Evolutionary conservation across 2,888 invertebrate species (phyloP), one percentile per base, ranked within the genome.

Genomic region (Danaus chrysippus): DNA sequence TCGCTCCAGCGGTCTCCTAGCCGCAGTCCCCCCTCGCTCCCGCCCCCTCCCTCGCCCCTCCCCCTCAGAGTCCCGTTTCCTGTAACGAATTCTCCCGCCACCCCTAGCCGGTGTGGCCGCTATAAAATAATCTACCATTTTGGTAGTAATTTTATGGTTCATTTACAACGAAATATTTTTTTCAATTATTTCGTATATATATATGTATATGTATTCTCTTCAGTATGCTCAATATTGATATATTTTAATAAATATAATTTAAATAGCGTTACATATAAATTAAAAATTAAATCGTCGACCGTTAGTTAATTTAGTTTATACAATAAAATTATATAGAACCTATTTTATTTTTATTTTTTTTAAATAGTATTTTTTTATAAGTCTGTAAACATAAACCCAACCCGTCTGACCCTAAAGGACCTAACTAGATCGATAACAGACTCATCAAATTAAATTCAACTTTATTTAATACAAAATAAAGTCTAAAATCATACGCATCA

Each of bases 391-490:
- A 61, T 62, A 70, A 62, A 68, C 72, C 72, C 74, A 78, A 77
- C 77, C 75, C 75, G 76, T 77, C 78, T 76, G 77, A 76, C 77
- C 80, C 74, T 71, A 67, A 49, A 49, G 49, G 15, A 67, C 79
- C 76, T 79, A 83, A 85, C 77, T 82, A 81, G 81, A 85, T 76
- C 78, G 79, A 66, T 66, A 72, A 73, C 73, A 73, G 68, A 68
- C 64, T 62, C 15, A 58, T 13, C 61, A 71, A 34, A 17, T 42
- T 9, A 81, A 71, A 72, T 68, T 65, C n/a, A 59, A 70, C 77
- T 69, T 71, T 81, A 77, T 19, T 0, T 0, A 0, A 0, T 0
- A 0, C 0, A 0, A 0, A 0, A 15, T 76, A 82, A 60, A 70
- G 65, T 56, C 56, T 34, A 77, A 68, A 74, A 69, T 74, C 54